Evolutionary conservation across 2,797 vertebrate species (phyloP).

Genomic region (Lemur catta): DNA sequence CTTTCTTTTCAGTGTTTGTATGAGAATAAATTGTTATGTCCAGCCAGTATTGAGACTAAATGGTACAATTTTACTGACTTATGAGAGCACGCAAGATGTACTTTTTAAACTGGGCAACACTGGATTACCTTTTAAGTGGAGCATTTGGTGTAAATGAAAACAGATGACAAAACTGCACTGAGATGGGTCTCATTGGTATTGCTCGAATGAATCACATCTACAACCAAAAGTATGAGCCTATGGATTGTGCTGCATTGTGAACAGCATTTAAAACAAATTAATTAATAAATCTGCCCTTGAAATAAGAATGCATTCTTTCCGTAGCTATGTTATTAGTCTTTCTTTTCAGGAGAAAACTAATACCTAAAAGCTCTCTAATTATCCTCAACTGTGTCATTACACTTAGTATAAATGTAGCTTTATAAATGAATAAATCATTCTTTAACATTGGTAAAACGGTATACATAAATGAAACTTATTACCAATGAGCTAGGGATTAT

Average conservation of each 20-base stretch:
- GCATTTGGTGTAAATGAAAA: conserved; percentile 38
- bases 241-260: background rate
- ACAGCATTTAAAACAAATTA: conserved; percentile 62
- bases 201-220: conserved; percentile 11
- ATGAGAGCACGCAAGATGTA: background rate
- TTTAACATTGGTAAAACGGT: background rate
- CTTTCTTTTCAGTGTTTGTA: conserved; percentile 53
- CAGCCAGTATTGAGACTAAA: conserved; percentile 11
- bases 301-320: conserved; percentile 11
- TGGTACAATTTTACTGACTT: conserved; percentile 53
- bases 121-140: conserved; percentile 56
- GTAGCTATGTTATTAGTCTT: conserved; percentile 32
- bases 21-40: conserved; percentile 45
- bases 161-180: background rate
- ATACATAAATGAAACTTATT: background rate
- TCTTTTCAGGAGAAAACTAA: conserved; percentile 14
- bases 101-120: conserved; percentile 52
- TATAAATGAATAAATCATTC: background rate
- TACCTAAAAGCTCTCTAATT: background rate
- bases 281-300: conserved; percentile 65
- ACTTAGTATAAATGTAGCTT: background rate
- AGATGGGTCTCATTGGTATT: background rate
- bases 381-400: background rate
- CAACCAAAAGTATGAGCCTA: background rate
- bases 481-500: background rate